Evolutionary conservation across 2,797 vertebrate genomes (phyloP).

Genomic region (Anabacerthia variegaticeps): DNA sequence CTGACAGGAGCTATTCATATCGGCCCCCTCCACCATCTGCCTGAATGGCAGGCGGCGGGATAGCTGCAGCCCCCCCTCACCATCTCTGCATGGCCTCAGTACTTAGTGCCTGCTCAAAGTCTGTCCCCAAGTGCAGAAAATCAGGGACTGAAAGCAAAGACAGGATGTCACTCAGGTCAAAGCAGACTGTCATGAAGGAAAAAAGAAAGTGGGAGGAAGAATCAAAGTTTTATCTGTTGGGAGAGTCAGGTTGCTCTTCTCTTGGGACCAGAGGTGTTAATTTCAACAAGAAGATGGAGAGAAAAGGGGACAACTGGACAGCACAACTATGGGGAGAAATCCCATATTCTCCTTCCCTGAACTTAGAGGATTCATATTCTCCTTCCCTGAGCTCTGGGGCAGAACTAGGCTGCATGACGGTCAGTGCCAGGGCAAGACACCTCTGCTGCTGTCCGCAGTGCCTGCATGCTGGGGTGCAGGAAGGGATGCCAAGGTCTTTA

Average conservation of each 20-base stretch:
- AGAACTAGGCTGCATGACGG: background rate
- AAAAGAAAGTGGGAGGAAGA: background rate
- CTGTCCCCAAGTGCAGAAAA: constrained; percentile 44
- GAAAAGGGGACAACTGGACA: background rate
- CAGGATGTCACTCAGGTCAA: constrained; percentile 43
- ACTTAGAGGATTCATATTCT: background rate
- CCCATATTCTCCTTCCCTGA: background rate
- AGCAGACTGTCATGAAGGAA: background rate
- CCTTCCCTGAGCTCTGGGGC: background rate
- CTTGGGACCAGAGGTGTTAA: background rate
- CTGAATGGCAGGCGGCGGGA: constrained; percentile 71
- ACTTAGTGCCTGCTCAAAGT: constrained; percentile 41
- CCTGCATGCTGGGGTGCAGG: fast-evolving
- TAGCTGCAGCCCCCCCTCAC: constrained; percentile 19
- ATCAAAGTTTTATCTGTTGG: background rate
- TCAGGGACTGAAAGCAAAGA: constrained; percentile 9
- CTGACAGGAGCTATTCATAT: constrained; percentile 77
- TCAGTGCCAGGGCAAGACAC: background rate
- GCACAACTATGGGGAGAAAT: background rate
- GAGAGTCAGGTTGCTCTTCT: background rate
- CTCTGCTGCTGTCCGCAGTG: background rate
- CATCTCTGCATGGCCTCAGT: background rate
- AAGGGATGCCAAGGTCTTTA: background rate
- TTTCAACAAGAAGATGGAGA: background rate
- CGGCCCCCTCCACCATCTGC: constrained; percentile 74